Conservation (phyloP, 2,888 invertebrate species). For the Troides oblongomaculatus region DNA sequence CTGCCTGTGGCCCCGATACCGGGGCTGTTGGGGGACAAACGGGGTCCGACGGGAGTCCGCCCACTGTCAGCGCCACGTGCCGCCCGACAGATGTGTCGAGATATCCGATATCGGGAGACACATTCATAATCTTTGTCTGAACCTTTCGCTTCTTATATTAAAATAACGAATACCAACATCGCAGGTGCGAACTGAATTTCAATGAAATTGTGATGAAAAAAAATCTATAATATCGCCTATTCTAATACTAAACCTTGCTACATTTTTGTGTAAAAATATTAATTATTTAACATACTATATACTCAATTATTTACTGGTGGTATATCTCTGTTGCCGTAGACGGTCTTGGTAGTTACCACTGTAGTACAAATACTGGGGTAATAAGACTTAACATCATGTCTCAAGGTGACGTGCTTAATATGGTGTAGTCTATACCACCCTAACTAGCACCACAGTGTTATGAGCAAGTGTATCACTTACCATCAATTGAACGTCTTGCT, state of each 20-base stretch:
- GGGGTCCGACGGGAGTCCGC: constrained; percentile 42
- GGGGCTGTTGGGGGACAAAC: constrained; percentile 39
- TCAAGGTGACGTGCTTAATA: too few species aligned
- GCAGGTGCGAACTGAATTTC: constrained; percentile 57
- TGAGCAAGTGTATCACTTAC: too few species aligned
- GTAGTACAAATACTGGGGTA: too few species aligned
- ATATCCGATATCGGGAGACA: constrained; percentile 78
- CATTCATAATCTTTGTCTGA: constrained; percentile 77
- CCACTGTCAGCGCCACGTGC: constrained; percentile 73
- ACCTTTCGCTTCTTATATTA: constrained; percentile 73
- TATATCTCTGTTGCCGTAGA: too few species aligned
- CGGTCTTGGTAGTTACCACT: too few species aligned
- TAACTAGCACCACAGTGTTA: too few species aligned
- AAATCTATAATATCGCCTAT: constrained; percentile 40
- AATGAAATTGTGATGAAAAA: constrained; percentile 32
- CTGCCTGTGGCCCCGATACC: constrained; percentile 64
- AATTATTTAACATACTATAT: too few species aligned
- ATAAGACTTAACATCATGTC: too few species aligned
- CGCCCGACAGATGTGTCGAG: constrained; percentile 77
- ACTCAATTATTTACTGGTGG: too few species aligned
- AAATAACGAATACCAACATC: constrained; percentile 58
- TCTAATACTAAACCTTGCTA: not conserved
- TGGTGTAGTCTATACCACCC: too few species aligned
- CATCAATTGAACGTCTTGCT: too few species aligned
- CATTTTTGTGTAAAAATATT: too few species aligned